Evolutionary conservation across 2,113 vertebrate species (phyloP), one percentile per base, ranked within the genome.

Genomic region (Gymnorhina tibicen): DNA sequence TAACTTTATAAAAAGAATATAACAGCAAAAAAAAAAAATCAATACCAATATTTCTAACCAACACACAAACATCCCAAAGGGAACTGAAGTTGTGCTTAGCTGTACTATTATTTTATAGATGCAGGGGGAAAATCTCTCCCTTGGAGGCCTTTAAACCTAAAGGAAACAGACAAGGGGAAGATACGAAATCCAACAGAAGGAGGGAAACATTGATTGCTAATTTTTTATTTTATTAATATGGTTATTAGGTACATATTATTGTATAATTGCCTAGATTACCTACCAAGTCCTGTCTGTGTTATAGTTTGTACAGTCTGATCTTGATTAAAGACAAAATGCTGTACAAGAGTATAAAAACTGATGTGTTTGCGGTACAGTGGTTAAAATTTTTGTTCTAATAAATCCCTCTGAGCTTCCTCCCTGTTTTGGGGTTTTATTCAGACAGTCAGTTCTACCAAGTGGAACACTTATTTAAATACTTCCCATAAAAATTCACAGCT

Each of bases 401-500:
- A 89, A 89, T 89, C 79, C 70, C 87, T 75, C 39, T 81, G 91
- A 78, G 32, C 22, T 90, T 88, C 30, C 32, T 90, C 42, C 0
- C 2, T 83, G 76, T 89, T 76, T 44, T 28, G 8, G 21, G 11
- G 1, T 19, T 42, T 12, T 50, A 81, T 93, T 93, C 47, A 79
- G 32, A 10, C 30, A 89, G 15, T 75, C 44, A 3, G 42, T 87
- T 86, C 55, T 59, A 63, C 46, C 63, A 91, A 92, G 74, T 79
- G 44, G 74, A 96, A 92, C 55, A 82, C 59, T 92, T 87, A 77
- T 80, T 95, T 95, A 92, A 96, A 96, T 80, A 37, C 8, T 85
- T 93, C 81, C 62, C 32, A 58, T 93, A 89, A 97, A 95, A 96
- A 47, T 87, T 95, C 78, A 82, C 77, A 91, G 56, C 32, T 68